Conservation (phyloP, 1,140 invertebrate species). For the Diuraphis noxia region DNA sequence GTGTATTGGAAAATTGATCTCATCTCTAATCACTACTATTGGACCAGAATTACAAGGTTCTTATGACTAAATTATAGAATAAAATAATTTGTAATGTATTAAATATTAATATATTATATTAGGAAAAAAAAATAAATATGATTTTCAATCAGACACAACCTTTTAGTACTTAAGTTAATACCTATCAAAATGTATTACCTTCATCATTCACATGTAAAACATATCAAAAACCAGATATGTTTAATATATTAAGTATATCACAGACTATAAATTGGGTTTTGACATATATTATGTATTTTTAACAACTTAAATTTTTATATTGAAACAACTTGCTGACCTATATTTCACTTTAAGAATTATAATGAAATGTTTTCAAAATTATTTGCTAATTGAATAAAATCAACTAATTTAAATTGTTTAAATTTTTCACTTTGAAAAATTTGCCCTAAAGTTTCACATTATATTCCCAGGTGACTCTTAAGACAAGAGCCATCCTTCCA, state of each 20-base stretch:
- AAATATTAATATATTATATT: neutral
- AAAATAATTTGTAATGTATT: neutral
- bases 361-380: neutral
- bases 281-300: too few species aligned
- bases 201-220: neutral
- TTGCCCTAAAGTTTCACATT: too few species aligned
- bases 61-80: neutral
- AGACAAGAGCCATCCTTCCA: neutral
- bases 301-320: too few species aligned
- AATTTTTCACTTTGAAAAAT: neutral
- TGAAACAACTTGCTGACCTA: neutral
- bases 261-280: too few species aligned
- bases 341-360: neutral
- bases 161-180: neutral
- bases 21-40: conserved; percentile 94
- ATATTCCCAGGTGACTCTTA: neutral
- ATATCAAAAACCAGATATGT: neutral
- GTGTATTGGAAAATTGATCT: conserved; percentile 90
- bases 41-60: conserved; percentile 94
- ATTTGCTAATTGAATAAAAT: neutral
- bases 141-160: neutral
- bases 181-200: neutral
- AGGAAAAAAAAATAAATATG: neutral
- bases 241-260: neutral
- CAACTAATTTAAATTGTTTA: neutral